Evolutionary conservation across 2,888 invertebrate genomes (phyloP), one percentile per base, ranked within the genome.

Genomic region (Heliconius ethilla): DNA sequence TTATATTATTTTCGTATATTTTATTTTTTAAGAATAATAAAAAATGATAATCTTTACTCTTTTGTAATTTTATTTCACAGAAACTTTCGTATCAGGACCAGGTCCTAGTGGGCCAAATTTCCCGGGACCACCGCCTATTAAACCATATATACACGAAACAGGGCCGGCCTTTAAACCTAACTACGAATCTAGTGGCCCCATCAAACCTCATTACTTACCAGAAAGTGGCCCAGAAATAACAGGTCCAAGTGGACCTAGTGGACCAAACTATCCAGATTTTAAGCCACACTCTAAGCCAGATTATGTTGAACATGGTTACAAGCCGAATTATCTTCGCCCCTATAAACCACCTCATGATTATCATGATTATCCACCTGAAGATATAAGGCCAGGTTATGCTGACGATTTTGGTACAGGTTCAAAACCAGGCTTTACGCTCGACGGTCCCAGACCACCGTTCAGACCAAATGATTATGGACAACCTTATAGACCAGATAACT

Each of bases 91-190:
- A 67, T 84, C 89, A 3, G 84, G 83, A n/a, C 83, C 86, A 6
- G 90, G 89, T 18, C 87, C 85, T 15, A 86, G 84, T 9, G 86
- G 84, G 75, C 89, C 89, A 3, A 82, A 81, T 6, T 87, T 85
- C 51, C 82, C 83, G 18, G 82, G 82, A 75, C 75, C 76, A 76
- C 73, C 75, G 25, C 77, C 79, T 3, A 74, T 74, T 9, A 83
- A 83, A 78, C 82, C 83, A 4, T 80, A 82, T 27, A 63, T 79
- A 29, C 80, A 82, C 25, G 81, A 77, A 37, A 84, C 84, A n/a
- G 85, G 83, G 6, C 83, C 87, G 1, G 81, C 81, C 51, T 86
- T 84, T 45, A 89, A 87, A 81, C 90, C 88, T 0, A 83, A 78
- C n/a, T 87, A 82, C 59, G 73, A 79, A 40, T 81, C 86, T 1